Conservation (phyloP, 2,113 vertebrate genomes). For the Siphamia tubifer region DNA sequence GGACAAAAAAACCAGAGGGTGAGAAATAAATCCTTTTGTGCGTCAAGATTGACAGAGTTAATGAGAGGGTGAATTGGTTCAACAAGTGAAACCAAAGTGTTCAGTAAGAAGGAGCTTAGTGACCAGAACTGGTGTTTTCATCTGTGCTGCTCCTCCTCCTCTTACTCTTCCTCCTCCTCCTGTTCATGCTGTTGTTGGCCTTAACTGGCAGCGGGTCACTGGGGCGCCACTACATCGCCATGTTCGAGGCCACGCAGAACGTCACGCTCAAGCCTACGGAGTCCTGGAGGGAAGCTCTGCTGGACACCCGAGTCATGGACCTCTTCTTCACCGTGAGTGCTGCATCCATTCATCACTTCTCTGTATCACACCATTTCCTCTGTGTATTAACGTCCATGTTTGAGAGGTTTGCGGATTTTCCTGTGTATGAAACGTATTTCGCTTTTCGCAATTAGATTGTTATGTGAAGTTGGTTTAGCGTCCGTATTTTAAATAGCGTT, state of each 20-base stretch:
- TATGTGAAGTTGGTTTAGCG: background rate
- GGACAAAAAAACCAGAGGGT: constrained; percentile 16
- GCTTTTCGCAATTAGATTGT: no score
- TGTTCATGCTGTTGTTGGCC: constrained; percentile 88
- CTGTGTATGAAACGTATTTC: no score
- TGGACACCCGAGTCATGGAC: constrained; percentile 98
- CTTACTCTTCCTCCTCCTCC: background rate
- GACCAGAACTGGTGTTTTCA: constrained; percentile 42
- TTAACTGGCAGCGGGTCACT: constrained; percentile 94
- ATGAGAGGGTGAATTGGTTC: constrained; percentile 73
- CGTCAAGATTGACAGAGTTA: constrained; percentile 16
- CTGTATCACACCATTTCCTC: background rate
- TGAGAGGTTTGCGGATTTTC: no score
- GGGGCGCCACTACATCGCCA: constrained; percentile 99
- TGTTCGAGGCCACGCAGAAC: constrained; percentile 99
- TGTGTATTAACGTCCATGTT: no score
- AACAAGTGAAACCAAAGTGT: constrained; percentile 54
- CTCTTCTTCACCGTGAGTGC: constrained; percentile 98
- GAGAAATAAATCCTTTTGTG: background rate
- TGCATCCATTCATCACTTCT: background rate
- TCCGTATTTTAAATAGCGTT: background rate
- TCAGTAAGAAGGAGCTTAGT: constrained; percentile 37
- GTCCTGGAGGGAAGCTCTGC: constrained; percentile 95
- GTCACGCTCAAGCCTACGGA: constrained; percentile 97
- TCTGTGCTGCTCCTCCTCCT: constrained; percentile 15